These are phyloP conservation scores for Candoia aspera DNA, from an alignment of 2,113 vertebrate genomes.

Conservation along the genomic window DNA sequence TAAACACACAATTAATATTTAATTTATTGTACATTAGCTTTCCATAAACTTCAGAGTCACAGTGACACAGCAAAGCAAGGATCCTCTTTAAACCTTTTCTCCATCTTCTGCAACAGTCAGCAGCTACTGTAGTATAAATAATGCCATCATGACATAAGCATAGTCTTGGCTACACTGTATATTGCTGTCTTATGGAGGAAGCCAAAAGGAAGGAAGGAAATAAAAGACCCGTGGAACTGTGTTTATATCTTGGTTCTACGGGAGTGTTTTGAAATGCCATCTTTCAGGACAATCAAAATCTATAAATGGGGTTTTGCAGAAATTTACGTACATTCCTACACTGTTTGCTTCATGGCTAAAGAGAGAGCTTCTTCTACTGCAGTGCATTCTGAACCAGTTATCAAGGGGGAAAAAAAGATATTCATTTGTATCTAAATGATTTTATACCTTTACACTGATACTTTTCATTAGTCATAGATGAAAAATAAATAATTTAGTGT, in stretches of 20 bases:
- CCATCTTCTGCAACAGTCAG: neutral
- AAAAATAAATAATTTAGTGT: slow-evolving; percentile 4
- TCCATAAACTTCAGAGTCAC: neutral
- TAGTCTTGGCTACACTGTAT: neutral
- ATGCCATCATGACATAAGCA: slow-evolving; percentile 31
- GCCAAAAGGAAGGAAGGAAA: neutral
- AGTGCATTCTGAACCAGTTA: neutral
- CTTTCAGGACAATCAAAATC: neutral
- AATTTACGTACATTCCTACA: neutral
- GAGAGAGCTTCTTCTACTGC: neutral
- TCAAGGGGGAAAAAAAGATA: neutral
- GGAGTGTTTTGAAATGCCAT: neutral
- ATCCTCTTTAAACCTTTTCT: slow-evolving; percentile 21
- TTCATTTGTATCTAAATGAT: neutral
- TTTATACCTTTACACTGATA: neutral
- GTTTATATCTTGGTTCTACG: neutral
- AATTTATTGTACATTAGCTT: neutral
- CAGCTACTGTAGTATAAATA: slow-evolving; percentile 28
- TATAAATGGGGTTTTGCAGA: neutral
- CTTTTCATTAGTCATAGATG: neutral
- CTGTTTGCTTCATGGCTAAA: neutral
- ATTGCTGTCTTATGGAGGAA: neutral
- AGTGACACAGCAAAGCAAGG: slow-evolving; percentile 12
- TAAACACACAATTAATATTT: slow-evolving; percentile 19
- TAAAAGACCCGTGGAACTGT: neutral